Percentiles rank a stretch among this genome's conserved stretches.
Conservation (phyloP, 2,797 vertebrate species). For the Lacerta agilis region DNA sequence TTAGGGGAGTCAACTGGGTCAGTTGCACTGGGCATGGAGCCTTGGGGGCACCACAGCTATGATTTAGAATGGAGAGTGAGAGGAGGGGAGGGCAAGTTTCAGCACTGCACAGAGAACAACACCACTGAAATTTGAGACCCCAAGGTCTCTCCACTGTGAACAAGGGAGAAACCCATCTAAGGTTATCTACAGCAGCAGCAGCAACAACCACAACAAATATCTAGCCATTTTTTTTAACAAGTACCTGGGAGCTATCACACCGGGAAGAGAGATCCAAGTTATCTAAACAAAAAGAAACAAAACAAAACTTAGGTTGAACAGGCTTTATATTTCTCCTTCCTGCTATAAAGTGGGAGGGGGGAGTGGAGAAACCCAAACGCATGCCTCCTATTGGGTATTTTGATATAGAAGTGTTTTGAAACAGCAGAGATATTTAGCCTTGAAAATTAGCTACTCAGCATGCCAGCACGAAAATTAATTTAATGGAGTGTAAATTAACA, state of each 20-base stretch:
- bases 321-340: not conserved
- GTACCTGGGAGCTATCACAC: not conserved
- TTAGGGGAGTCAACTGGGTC: no score
- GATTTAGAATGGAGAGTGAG: no score
- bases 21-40: no score
- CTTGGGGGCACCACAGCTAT: no score
- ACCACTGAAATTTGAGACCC: no score
- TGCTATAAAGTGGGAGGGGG: no score
- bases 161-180: no score
- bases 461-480: conserved; percentile 79
- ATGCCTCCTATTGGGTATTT: conserved; percentile 55
- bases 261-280: no score
- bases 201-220: not conserved
- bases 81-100: no score
- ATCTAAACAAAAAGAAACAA: not conserved
- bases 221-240: not conserved
- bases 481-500: conserved; percentile 80
- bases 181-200: not conserved
- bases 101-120: no score
- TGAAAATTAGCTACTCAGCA: conserved; percentile 77
- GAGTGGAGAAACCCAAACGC: not conserved
- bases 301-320: not conserved
- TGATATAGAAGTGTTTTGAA: conserved; percentile 62
- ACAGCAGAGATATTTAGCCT: conserved; percentile 71
- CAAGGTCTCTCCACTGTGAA: no score